Conservation (phyloP, 2,113 vertebrate species). For the Aphyosemion australe region DNA sequence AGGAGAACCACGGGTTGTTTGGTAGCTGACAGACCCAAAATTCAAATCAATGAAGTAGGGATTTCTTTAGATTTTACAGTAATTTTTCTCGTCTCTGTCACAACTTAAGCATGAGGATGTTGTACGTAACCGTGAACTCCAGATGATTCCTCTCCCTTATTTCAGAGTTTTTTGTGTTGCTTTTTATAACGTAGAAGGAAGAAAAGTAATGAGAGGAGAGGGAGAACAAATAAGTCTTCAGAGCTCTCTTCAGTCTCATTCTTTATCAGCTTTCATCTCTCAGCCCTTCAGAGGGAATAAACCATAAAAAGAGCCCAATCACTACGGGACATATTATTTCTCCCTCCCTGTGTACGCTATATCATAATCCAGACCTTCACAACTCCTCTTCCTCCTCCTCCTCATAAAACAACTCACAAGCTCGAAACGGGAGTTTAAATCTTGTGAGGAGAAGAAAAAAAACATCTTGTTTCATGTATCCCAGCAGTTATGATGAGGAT, state of each 20-base stretch:
- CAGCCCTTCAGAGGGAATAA: constrained; percentile 50
- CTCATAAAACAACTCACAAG: constrained; percentile 30
- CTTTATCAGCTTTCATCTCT: constrained; percentile 68
- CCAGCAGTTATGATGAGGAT: neutral
- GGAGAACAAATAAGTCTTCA: constrained; percentile 36
- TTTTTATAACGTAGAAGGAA: constrained; percentile 36
- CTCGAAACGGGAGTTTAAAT: neutral
- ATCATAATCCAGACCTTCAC: constrained; percentile 29
- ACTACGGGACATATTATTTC: constrained; percentile 62
- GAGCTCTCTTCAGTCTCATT: constrained; percentile 47
- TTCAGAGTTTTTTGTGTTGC: constrained; percentile 44
- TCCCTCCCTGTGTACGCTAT: constrained; percentile 46
- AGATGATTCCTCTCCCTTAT: constrained; percentile 39
- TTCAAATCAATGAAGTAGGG: no score
- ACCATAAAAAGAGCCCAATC: constrained; percentile 64
- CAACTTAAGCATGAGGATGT: no score
- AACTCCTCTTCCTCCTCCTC: constrained; percentile 23
- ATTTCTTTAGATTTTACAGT: no score
- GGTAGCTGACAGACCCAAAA: neutral
- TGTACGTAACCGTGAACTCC: constrained; percentile 52
- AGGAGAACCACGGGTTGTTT: constrained; percentile 5
- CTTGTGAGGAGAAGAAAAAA: no score
- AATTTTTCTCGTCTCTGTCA: no score
- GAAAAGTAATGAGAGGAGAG: constrained; percentile 41
- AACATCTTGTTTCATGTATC: constrained; percentile 17